Evolutionary conservation across 2,888 invertebrate species (phyloP).

Genomic region (Melolontha melolontha): DNA sequence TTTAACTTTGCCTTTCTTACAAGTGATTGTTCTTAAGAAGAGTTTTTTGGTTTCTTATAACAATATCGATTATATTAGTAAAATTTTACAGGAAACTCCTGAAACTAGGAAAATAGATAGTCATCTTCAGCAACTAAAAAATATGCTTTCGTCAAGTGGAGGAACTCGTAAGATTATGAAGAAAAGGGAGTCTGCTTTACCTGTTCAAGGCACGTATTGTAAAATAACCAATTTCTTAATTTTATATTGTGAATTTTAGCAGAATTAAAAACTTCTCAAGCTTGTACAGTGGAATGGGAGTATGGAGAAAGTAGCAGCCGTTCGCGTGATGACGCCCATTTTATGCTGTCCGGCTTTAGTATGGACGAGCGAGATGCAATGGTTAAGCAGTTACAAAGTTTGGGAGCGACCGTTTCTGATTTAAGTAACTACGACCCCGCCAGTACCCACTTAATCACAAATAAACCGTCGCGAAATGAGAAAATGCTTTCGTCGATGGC

Average conservation of each 20-base stretch:
- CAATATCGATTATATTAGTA: too few relatives aligned
- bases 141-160: slow-evolving; percentile 66
- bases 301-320: slow-evolving; percentile 14
- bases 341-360: slow-evolving; percentile 61
- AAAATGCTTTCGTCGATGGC: slow-evolving; percentile 89
- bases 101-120: slow-evolving; percentile 61
- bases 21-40: too few relatives aligned
- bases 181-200: slow-evolving; percentile 59
- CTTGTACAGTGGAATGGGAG: slow-evolving; percentile 80
- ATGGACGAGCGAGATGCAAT: slow-evolving; percentile 49
- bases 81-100: slow-evolving; percentile 36
- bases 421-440: slow-evolving; percentile 70
- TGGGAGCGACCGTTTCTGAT: slow-evolving; percentile 75
- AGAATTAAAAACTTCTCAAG: slow-evolving; percentile 67
- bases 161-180: slow-evolving; percentile 56
- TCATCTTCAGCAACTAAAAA: slow-evolving; percentile 67
- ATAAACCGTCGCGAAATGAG: slow-evolving; percentile 83
- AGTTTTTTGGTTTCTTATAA: too few relatives aligned
- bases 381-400: slow-evolving; percentile 52
- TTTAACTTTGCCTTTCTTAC: too few relatives aligned
- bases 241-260: slow-evolving; percentile 34
- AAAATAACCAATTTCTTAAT: slow-evolving; percentile 4
- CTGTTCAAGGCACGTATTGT: slow-evolving; percentile 48
- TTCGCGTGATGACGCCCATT: slow-evolving; percentile 45
- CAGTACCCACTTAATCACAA: slow-evolving; percentile 83